These are phyloP conservation scores for Spilarctia lutea DNA, from an alignment of 2,888 invertebrate genomes.

Conservation along the genomic window DNA sequence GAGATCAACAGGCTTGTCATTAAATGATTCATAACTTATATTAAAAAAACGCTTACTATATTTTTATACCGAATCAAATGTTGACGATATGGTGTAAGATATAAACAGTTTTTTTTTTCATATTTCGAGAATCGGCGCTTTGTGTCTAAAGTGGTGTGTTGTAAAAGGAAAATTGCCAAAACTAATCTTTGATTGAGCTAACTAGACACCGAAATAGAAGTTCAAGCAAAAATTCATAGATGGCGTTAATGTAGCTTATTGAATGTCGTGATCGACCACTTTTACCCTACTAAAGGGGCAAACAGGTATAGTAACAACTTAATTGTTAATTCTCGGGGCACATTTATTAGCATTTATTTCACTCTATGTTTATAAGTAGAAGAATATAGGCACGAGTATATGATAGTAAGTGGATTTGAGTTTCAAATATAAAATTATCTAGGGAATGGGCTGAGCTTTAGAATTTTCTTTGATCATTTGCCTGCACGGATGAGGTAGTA, in stretches of 20 bases:
- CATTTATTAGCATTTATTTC: background rate
- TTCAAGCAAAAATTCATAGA: constrained; percentile 16
- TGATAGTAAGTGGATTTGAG: background rate
- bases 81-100: background rate
- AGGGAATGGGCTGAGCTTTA: too few species aligned
- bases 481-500: too few species aligned
- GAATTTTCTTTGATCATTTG: too few species aligned
- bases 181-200: constrained; percentile 7
- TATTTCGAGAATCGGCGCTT: background rate
- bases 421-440: background rate
- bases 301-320: background rate
- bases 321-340: background rate
- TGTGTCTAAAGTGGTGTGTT: constrained; percentile 4
- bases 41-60: too few species aligned
- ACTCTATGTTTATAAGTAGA: too few species aligned
- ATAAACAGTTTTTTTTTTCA: background rate
- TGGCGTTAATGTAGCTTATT: constrained; percentile 2
- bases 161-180: constrained; percentile 10
- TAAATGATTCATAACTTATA: too few species aligned
- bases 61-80: background rate
- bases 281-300: background rate
- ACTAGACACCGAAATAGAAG: background rate
- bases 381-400: too few species aligned
- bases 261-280: background rate
- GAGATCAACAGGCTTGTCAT: too few species aligned